Evolutionary conservation across 2,888 invertebrate species (phyloP), one percentile per base, ranked within the genome.

Genomic region (Ichneumon xanthorius): DNA sequence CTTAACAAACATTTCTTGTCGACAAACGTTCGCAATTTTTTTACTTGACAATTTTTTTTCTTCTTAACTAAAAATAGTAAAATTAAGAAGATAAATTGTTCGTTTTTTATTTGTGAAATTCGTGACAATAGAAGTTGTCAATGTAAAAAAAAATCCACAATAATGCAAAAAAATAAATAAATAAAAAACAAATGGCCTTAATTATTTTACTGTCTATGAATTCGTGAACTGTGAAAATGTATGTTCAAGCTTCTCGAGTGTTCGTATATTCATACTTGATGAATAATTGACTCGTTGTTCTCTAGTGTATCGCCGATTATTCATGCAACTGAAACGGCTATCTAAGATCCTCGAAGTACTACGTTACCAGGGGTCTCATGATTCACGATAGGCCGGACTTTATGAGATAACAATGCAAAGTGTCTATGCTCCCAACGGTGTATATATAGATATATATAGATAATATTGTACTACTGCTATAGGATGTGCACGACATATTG

Each of bases 311-410:
- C 4, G 58, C 14, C 11, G 58, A 22, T 26, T 58, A 58, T 58
- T 14, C 22, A 58, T 58, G 7, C 16, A 22, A 53, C 4, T 53
- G 40, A 40, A 58, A 45, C 45, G 11, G 9, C 45, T 58, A 7
- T 61, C 26, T 73, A 3, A 50, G 53, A 53, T 33, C 26, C 53
- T 53, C 4, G 2, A 22, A 22, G 55, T 22, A 26, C 22, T 2
- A 22, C 7, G 6, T 22, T 11, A 58, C 40, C 40, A 72, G 16
- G 37, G 22, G 58, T 40, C 40, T 26, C 45, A n/a, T 40, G 58
- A 73, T 61, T 58, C 40, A 73, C 58, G 73, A 61, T 73, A 55
- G 33, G 40, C 11, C 22, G 37, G 37, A 40, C 55, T 19, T 58
- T 58, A 40, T 40, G 58, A 40, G 40, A 72, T 72, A 72, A 55